Evolutionary conservation across 2,888 invertebrate species (phyloP).

Genomic region (Scotopteryx bipunctaria): DNA sequence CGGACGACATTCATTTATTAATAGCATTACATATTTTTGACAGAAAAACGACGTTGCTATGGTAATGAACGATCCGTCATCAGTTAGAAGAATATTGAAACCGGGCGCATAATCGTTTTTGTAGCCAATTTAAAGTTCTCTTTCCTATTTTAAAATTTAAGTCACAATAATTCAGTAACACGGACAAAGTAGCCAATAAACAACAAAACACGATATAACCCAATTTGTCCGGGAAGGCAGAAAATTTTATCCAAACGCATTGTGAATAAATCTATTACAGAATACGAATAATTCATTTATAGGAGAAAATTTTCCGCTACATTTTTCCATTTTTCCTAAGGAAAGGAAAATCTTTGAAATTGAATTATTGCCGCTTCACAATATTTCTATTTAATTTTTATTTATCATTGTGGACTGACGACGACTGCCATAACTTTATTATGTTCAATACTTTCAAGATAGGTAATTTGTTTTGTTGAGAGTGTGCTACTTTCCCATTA

Average conservation of each 20-base stretch:
- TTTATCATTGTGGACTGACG: constrained; percentile 67
- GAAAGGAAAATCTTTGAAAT: constrained; percentile 60
- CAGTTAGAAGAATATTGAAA: too few species aligned
- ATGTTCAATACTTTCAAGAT: constrained; percentile 24
- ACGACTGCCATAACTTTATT: constrained; percentile 45
- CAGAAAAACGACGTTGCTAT: too few species aligned
- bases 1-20: too few species aligned
- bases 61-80: too few species aligned
- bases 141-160: neutral
- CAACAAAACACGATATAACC: constrained; percentile 35
- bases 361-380: constrained; percentile 71
- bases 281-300: constrained; percentile 77
- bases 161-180: neutral
- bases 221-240: constrained; percentile 40
- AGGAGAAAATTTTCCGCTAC: constrained; percentile 53
- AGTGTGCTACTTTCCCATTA: neutral
- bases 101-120: too few species aligned
- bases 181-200: constrained; percentile 24
- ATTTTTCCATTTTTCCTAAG: constrained; percentile 53
- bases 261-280: constrained; percentile 78
- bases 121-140: too few species aligned
- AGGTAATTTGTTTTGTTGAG: constrained; percentile 24
- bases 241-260: constrained; percentile 59
- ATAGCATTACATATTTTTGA: too few species aligned
- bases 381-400: constrained; percentile 79